Conservation (phyloP, 35 echinoderm and acorn worm species). For the Eucidaris tribuloides region DNA sequence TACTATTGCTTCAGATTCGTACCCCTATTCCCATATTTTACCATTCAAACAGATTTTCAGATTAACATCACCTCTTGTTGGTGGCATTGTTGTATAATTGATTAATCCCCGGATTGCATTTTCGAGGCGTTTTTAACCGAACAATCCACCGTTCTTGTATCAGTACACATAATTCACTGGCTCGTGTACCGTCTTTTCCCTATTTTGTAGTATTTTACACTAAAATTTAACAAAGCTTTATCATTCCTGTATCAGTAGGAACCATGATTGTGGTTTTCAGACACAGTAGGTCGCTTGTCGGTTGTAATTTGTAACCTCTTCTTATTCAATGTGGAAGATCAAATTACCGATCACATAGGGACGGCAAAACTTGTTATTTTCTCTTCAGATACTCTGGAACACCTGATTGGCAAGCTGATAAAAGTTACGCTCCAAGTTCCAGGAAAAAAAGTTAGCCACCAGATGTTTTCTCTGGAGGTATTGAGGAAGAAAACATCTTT, state of each 20-base stretch:
- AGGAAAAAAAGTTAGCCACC: slow-evolving; percentile 3
- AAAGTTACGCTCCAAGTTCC: slow-evolving; percentile 32
- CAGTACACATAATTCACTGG: no score
- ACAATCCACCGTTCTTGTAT: no score
- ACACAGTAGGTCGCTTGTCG: slow-evolving; percentile 10
- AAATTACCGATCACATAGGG: slow-evolving; percentile 10
- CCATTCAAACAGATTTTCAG: no score
- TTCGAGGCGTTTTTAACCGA: no score
- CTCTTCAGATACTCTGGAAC: not conserved
- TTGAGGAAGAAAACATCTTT: slow-evolving; percentile 22
- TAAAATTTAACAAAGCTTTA: no score
- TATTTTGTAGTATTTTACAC: no score
- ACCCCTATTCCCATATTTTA: no score
- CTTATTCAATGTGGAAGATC: slow-evolving; percentile 6
- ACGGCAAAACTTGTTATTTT: not conserved
- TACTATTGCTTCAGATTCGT: no score
- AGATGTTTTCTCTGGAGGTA: slow-evolving; percentile 31
- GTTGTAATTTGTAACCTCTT: slow-evolving; percentile 19
- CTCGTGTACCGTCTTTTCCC: no score
- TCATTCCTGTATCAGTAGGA: not conserved
- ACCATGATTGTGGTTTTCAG: slow-evolving; percentile 13
- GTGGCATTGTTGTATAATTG: no score
- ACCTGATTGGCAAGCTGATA: slow-evolving; percentile 26
- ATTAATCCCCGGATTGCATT: no score
- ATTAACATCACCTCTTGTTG: no score